Percentiles rank a stretch among this genome's conserved stretches.
Evolutionary conservation across 2,888 invertebrate genomes (phyloP).

Genomic region (Sinohyriopsis cumingii): DNA sequence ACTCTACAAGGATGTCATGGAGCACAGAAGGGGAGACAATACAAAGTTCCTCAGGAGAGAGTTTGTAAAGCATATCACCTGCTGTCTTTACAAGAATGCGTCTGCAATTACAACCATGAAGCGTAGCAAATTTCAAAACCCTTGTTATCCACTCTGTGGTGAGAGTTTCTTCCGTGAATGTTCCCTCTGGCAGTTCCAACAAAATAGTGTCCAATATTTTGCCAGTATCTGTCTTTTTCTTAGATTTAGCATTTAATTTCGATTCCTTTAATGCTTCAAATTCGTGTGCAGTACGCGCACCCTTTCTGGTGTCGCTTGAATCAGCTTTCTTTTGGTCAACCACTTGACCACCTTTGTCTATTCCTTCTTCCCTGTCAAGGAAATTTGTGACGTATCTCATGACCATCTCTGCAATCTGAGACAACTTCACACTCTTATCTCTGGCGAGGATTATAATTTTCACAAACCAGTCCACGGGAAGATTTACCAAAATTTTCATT

Average conservation of each 20-base stretch:
- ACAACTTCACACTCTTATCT: conserved; percentile 51
- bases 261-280: conserved; percentile 25
- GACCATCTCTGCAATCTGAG: conserved; percentile 51
- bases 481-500: conserved; percentile 36
- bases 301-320: conserved; percentile 29
- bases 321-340: conserved; percentile 29
- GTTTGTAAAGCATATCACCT: conserved; percentile 56
- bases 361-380: conserved; percentile 36
- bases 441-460: conserved; percentile 53
- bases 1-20: conserved; percentile 58
- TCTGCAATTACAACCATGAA: conserved; percentile 52
- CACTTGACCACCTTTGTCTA: conserved; percentile 22
- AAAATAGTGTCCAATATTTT: conserved; percentile 59
- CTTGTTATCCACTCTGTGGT: conserved; percentile 56
- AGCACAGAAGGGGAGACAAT: conserved; percentile 62
- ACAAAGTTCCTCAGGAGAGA: conserved; percentile 60
- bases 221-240: conserved; percentile 38
- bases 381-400: conserved; percentile 50
- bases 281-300: conserved; percentile 13
- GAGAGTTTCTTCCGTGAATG: conserved; percentile 46
- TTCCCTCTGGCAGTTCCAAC: conserved; percentile 57
- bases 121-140: conserved; percentile 54
- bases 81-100: conserved; percentile 58
- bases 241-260: conserved; percentile 26
- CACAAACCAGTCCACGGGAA: conserved; percentile 62